Conservation (phyloP, 2,797 vertebrate genomes). For the Cuculus canorus region DNA sequence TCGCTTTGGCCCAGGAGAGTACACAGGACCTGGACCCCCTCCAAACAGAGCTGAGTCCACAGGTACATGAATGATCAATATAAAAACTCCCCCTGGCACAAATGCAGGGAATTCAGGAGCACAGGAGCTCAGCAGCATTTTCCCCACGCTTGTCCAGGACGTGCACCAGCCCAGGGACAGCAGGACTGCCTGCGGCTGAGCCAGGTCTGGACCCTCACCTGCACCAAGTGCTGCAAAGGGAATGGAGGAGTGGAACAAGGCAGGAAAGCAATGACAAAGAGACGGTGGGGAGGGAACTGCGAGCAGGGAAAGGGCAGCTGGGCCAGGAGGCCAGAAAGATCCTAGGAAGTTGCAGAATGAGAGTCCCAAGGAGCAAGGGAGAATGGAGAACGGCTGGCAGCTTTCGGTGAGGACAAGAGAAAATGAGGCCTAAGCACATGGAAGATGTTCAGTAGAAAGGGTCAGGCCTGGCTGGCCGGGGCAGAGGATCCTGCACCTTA, state of each 20-base stretch:
- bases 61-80: neutral
- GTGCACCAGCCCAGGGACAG: neutral
- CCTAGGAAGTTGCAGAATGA: neutral
- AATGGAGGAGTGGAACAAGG: neutral
- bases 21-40: rapidly evolving
- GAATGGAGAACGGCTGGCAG: neutral
- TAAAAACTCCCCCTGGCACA: neutral
- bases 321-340: neutral
- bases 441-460: neutral
- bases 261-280: neutral
- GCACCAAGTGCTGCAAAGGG: no score
- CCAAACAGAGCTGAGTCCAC: neutral
- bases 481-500: neutral
- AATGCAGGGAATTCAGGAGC: neutral
- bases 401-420: neutral
- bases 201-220: rapidly evolving
- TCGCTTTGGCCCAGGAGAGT: rapidly evolving
- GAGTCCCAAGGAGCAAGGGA: neutral
- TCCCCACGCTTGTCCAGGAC: neutral
- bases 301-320: neutral
- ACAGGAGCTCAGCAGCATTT: neutral
- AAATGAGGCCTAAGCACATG: neutral
- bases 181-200: rapidly evolving
- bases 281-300: neutral
- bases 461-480: neutral